Percentiles rank a stretch among this genome's conserved stretches.
Conservation (phyloP, 2,113 vertebrate genomes). For the Mastomys coucha region DNA sequence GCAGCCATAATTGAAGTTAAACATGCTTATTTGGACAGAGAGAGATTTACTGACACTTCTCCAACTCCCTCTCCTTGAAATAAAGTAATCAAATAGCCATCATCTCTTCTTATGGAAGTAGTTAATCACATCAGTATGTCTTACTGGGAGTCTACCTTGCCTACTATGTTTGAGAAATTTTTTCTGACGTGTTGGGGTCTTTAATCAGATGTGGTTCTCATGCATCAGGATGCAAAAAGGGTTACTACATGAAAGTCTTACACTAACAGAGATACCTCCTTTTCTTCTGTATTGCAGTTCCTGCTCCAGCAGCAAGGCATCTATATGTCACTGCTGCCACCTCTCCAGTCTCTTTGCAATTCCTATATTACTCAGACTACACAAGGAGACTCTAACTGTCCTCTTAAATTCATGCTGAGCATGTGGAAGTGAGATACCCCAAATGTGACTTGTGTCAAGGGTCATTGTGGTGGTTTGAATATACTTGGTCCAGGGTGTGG, state of each 20-base stretch:
- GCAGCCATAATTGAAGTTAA: slow-evolving; percentile 95
- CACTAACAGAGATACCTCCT: neutral
- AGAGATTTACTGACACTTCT: slow-evolving; percentile 93
- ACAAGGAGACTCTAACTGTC: neutral
- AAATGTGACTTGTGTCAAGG: accelerated
- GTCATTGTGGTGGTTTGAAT: no score
- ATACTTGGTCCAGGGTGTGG: no score
- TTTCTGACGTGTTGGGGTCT: slow-evolving; percentile 80
- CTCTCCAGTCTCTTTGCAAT: neutral
- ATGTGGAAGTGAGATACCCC: accelerated
- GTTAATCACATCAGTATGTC: slow-evolving; percentile 87
- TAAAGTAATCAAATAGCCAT: slow-evolving; percentile 92
- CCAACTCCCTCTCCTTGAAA: slow-evolving; percentile 85
- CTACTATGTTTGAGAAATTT: slow-evolving; percentile 86
- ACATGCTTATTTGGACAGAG: slow-evolving; percentile 92
- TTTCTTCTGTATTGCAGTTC: neutral
- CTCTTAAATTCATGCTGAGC: neutral
- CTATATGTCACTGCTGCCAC: neutral
- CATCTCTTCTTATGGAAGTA: slow-evolving; percentile 90
- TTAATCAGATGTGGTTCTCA: slow-evolving; percentile 82
- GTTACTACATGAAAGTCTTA: neutral
- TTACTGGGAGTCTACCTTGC: slow-evolving; percentile 83
- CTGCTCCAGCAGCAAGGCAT: neutral
- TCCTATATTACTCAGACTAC: neutral
- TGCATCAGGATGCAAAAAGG: slow-evolving; percentile 71